Percentiles rank a stretch among this genome's conserved stretches.
Conservation (phyloP, 2,797 vertebrate species). For the Peromyscus attwateri region DNA sequence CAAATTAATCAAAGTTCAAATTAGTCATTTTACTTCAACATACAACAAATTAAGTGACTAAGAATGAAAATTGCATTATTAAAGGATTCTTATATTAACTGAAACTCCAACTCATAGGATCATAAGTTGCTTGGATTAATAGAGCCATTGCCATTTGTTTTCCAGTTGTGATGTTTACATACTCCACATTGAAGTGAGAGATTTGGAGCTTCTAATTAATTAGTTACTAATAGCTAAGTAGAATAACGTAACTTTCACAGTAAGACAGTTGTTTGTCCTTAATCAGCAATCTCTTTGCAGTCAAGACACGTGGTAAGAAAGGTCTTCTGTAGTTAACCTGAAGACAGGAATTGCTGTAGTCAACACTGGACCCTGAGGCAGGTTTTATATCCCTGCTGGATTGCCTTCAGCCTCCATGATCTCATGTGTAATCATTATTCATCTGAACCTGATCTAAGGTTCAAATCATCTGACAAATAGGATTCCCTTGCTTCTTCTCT, state of each 20-base stretch:
- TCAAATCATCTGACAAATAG: background rate
- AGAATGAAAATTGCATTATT: conserved; percentile 45
- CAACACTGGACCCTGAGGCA: background rate
- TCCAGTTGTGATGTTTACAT: conserved; percentile 15
- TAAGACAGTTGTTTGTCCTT: background rate
- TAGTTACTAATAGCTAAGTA: conserved; percentile 13
- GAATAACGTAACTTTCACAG: background rate
- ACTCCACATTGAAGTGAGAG: background rate
- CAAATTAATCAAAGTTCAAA: conserved; percentile 60
- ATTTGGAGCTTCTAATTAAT: conserved; percentile 54
- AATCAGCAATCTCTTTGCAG: conserved; percentile 33
- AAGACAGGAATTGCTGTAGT: conserved; percentile 24
- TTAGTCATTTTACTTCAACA: conserved; percentile 55
- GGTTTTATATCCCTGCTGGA: background rate
- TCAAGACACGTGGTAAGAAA: conserved; percentile 34
- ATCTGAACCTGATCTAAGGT: background rate
- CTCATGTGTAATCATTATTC: background rate
- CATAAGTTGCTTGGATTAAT: background rate
- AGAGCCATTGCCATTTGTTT: background rate
- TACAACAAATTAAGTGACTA: conserved; percentile 48
- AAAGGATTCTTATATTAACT: conserved; percentile 38
- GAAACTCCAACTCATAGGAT: background rate
- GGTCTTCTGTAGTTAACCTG: background rate
- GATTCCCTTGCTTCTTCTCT: background rate
- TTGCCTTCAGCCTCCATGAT: background rate